phyloP scores from a whole-genome alignment of 2,797 vertebrate genomes.

The Hypotaenidia philippensis region DNA sequence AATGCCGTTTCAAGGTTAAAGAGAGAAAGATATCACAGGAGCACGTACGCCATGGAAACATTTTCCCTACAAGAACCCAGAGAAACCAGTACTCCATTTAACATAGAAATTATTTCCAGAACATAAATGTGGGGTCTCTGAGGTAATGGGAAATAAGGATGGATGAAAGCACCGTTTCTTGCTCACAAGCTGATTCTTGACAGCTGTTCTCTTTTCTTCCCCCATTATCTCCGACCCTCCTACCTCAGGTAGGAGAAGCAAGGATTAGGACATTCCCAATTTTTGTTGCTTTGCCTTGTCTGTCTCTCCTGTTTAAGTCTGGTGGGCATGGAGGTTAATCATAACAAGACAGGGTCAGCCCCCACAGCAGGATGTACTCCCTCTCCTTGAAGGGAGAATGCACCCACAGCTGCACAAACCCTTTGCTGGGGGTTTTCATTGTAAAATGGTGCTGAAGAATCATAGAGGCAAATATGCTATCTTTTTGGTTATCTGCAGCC shows the following conservation, averaged over 20 bases:
- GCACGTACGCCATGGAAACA: not conserved
- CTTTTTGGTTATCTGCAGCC: conserved; percentile 2
- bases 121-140: not conserved
- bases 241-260: not conserved
- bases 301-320: not conserved
- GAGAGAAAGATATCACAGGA: conserved; percentile 10
- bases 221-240: not conserved
- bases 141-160: not conserved
- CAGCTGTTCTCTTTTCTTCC: not conserved
- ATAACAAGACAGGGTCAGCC: accelerated
- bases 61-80: not conserved
- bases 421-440: not conserved
- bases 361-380: not conserved
- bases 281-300: not conserved
- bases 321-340: not conserved
- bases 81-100: not conserved
- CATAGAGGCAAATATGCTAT: accelerated
- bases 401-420: not conserved
- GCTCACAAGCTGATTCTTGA: not conserved
- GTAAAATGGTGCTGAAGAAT: not conserved
- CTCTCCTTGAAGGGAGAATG: accelerated
- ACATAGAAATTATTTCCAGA: conserved; percentile 11
- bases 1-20: conserved; percentile 14
- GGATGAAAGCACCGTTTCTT: not conserved
- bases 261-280: not conserved